Evolutionary conservation across 2,888 invertebrate species (phyloP), one percentile per base, ranked within the genome.

Genomic region (Andrena hattorfiana): DNA sequence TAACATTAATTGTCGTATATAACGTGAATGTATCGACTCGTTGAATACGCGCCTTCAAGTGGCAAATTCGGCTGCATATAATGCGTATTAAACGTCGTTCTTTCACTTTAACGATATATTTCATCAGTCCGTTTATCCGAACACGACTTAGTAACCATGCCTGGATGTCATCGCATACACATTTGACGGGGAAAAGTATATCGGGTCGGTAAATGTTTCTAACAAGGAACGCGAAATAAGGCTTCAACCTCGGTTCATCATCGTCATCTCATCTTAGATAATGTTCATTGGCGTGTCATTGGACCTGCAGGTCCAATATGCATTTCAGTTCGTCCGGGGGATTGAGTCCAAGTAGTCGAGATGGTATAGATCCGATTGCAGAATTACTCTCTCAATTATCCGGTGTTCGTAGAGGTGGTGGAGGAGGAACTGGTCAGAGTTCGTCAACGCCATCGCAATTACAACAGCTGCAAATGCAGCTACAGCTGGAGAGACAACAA

Each of bases 311-410:
- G 92, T 97, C 97, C 91, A 98, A 98, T 94, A 98, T 99, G 98
- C 98, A 98, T 95, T 99, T 99, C 95, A 97, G 97, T 95, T 97
- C 98, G 90, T 96, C 97, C 90, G 97, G 97, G 91, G 98, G 97
- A 83, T 96, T 98, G 91, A 97, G 98, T 91, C 98, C 98, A 89
- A 98, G 97, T 92, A 97, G 97, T 92, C 96, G 99, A 90, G 99
- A 99, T 94, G 97, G 98, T 85, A 99, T 99, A 93, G 99, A 99
- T 95, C 99, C 99, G 81, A 99, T 99, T 92, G 98, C 99, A 85
- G 99, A 99, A 95, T 95, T 99, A 87, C 95, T 99, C 87, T 98
- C 99, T 79, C 99, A 99, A 95, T 95, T 99, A 94, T 98, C 99
- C 69, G 98, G 98, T 91, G 99, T 98, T 88, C 95, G 99, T 92